A percentile compares a stretch with the other conserved stretches of the same genome.
Evolutionary conservation across 2,888 invertebrate species (phyloP).

Genomic region (Drosophila setosimentum): DNA sequence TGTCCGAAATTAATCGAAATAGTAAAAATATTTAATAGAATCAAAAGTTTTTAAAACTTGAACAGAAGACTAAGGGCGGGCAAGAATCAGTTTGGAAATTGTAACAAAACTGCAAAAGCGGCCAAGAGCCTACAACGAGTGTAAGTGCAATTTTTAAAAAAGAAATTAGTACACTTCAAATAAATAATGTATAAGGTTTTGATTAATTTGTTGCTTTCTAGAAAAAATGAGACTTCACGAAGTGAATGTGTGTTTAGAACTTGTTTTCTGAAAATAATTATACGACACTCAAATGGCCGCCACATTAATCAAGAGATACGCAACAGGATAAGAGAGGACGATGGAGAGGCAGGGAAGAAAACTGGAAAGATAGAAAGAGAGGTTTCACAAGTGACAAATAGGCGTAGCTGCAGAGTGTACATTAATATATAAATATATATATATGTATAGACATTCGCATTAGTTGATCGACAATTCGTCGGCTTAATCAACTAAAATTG

Average conservation of each 20-base stretch:
- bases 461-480: constrained; percentile 30
- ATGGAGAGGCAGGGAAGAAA: background rate
- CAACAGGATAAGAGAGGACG: background rate
- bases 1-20: background rate
- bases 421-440: background rate
- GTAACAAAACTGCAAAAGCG: constrained; percentile 20
- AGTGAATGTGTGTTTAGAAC: constrained; percentile 8
- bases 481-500: constrained; percentile 18
- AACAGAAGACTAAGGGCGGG: background rate
- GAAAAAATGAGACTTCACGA: background rate
- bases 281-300: constrained; percentile 34
- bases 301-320: constrained; percentile 50
- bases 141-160: background rate
- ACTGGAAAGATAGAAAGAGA: background rate
- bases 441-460: constrained; percentile 9
- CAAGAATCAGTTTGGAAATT: constrained; percentile 42
- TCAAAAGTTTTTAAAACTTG: background rate
- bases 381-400: constrained; percentile 41
- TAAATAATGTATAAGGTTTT: background rate
- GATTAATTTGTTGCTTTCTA: background rate
- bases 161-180: background rate
- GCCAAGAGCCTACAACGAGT: background rate
- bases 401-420: constrained; percentile 18
- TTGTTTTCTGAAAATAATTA: constrained; percentile 44
- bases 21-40: background rate